Conservation (phyloP, 1,140 invertebrate genomes). For the Drosophila burlai region DNA sequence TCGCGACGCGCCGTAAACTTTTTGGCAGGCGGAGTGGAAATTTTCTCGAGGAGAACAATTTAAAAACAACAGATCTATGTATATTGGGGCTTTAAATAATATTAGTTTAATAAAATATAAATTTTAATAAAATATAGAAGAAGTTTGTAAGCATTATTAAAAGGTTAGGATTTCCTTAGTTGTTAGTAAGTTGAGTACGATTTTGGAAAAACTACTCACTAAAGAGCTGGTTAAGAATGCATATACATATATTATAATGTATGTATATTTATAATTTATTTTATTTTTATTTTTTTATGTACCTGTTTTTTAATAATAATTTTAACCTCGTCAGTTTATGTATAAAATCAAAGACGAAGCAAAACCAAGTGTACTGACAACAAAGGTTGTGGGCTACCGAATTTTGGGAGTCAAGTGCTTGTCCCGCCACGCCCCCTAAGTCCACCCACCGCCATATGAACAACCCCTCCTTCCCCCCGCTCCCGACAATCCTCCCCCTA, state of each 20-base stretch:
- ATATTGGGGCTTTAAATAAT: neutral
- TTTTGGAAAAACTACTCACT: no score
- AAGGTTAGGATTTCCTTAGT: neutral
- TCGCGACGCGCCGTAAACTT: slow-evolving; percentile 75
- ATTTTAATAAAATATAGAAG: neutral
- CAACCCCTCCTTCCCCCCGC: neutral
- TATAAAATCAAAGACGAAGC: neutral
- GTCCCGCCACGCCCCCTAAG: slow-evolving; percentile 34
- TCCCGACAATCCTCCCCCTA: neutral
- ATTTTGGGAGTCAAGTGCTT: slow-evolving; percentile 42
- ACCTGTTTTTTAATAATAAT: neutral
- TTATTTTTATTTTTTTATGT: neutral
- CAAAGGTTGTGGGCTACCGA: slow-evolving; percentile 45
- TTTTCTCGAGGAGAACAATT: neutral
- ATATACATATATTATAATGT: no score
- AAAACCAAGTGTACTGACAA: slow-evolving; percentile 12
- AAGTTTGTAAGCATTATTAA: neutral
- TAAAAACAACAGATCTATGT: neutral
- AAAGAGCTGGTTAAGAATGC: no score
- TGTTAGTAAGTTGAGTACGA: no score
- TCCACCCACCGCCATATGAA: slow-evolving; percentile 7
- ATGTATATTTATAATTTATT: neutral
- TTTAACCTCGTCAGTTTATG: neutral
- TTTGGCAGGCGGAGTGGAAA: slow-evolving; percentile 53
- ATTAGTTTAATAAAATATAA: neutral